Evolutionary conservation across 2,113 vertebrate species (phyloP).

Genomic region (Drymodes brunneopygia): DNA sequence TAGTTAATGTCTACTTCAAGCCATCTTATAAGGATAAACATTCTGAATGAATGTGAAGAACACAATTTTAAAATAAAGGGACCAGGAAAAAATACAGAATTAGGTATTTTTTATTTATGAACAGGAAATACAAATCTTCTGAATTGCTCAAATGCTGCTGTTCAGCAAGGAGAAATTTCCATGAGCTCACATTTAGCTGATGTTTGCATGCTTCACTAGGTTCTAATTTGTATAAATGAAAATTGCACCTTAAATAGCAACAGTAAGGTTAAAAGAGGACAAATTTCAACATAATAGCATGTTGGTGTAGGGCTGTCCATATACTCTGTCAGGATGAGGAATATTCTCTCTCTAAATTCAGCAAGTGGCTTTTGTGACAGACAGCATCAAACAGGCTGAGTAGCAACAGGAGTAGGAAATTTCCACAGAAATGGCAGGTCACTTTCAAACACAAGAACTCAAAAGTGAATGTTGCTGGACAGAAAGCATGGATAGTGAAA

Average conservation of each 20-base stretch:
- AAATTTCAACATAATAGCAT: not conserved
- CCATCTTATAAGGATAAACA: not conserved
- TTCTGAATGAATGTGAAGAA: not conserved
- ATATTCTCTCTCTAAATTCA: not conserved
- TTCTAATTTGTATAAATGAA: not conserved
- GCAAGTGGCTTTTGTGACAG: not conserved
- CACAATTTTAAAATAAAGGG: not conserved
- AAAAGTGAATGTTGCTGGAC: not conserved
- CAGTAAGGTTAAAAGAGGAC: not conserved
- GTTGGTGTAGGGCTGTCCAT: not conserved
- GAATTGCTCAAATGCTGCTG: not conserved
- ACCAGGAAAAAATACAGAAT: not conserved
- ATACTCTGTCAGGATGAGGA: not conserved
- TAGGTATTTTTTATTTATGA: not conserved
- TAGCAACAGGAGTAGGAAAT: not conserved
- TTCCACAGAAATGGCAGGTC: not conserved
- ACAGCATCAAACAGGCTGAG: accelerated
- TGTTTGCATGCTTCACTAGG: not conserved
- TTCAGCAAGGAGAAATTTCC: not conserved
- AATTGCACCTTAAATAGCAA: not conserved
- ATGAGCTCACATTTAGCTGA: not conserved
- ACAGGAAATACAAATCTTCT: not conserved
- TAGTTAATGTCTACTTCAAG: not conserved
- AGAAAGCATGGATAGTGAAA: not conserved
- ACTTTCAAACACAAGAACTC: not conserved